A percentile compares a stretch with the other conserved stretches of the same genome.
phyloP scores from a whole-genome alignment of 2,113 vertebrate genomes.

The Chionodraco myersi region DNA sequence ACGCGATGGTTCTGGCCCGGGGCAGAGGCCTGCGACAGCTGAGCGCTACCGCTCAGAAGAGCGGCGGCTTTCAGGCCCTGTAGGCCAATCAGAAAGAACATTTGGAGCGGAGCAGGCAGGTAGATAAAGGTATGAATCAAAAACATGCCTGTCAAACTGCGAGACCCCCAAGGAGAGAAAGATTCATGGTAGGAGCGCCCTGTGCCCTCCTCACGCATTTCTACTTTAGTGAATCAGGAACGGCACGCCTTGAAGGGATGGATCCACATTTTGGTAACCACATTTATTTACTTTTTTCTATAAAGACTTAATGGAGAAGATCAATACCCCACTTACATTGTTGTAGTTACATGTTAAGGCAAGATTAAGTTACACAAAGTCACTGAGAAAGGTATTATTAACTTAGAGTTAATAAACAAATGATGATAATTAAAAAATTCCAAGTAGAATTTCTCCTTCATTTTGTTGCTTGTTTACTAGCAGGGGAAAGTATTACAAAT shows the following conservation, averaged over 20 bases:
- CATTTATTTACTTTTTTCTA: background rate
- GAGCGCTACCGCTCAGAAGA: constrained; percentile 53
- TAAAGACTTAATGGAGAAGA: background rate
- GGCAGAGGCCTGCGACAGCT: constrained; percentile 66
- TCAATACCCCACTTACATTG: no score
- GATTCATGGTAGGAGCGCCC: constrained; percentile 16
- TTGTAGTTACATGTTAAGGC: no score
- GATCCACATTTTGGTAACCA: background rate
- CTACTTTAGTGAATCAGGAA: background rate
- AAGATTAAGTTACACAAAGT: no score
- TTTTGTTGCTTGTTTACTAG: no score
- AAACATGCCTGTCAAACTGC: constrained; percentile 39
- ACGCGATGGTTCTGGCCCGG: constrained; percentile 74
- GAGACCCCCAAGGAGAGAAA: constrained; percentile 50
- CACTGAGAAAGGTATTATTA: no score
- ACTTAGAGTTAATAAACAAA: no score
- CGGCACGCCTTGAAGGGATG: background rate
- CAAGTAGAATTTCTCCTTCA: no score
- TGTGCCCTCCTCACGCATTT: constrained; percentile 23
- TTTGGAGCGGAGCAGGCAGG: constrained; percentile 36
- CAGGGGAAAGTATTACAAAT: no score
- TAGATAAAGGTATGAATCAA: constrained; percentile 53
- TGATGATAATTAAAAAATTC: no score
- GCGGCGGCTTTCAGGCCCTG: constrained; percentile 53
- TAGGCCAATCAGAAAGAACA: constrained; percentile 50